phyloP scores from a whole-genome alignment of 2,888 invertebrate genomes.

The Mesoligia furuncula region DNA sequence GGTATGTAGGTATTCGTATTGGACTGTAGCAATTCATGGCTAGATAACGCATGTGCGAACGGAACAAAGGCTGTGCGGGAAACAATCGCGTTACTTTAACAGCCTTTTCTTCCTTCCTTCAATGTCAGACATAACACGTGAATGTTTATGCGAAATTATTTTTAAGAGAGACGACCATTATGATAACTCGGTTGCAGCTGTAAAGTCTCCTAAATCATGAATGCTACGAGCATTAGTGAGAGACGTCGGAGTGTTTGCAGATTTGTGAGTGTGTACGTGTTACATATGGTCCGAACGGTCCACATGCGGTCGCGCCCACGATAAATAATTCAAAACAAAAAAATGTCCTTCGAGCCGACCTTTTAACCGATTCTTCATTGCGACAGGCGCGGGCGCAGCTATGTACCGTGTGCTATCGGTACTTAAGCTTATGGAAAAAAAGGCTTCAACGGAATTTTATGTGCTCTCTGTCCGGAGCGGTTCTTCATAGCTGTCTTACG shows the following conservation, averaged over 20 bases:
- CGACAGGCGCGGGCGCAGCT: conserved; percentile 69
- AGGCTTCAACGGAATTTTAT: conserved; percentile 89
- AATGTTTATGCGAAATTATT: conserved; percentile 43
- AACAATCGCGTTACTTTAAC: conserved; percentile 72
- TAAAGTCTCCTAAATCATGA: conserved; percentile 37
- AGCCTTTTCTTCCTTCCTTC: conserved; percentile 69
- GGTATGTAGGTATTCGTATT: conserved; percentile 69
- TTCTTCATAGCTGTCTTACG: conserved; percentile 87
- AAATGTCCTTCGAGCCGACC: conserved; percentile 86
- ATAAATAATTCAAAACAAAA: conserved; percentile 81
- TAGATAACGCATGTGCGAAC: conserved; percentile 70
- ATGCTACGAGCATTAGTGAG: conserved; percentile 25
- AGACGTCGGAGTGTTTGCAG: conserved; percentile 41
- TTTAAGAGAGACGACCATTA: conserved; percentile 33
- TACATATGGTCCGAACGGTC: conserved; percentile 72
- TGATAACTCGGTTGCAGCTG: conserved; percentile 24
- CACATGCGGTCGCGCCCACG: conserved; percentile 74
- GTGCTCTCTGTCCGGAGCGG: conserved; percentile 83
- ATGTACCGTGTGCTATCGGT: conserved; percentile 86
- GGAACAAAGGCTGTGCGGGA: conserved; percentile 65
- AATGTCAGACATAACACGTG: conserved; percentile 64
- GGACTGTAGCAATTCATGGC: conserved; percentile 65
- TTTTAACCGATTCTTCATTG: conserved; percentile 80
- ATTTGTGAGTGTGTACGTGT: conserved; percentile 54
- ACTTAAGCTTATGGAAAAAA: conserved; percentile 81